phyloP scores from a whole-genome alignment of 2,797 vertebrate genomes.

The Lagocephalus sceleratus region DNA sequence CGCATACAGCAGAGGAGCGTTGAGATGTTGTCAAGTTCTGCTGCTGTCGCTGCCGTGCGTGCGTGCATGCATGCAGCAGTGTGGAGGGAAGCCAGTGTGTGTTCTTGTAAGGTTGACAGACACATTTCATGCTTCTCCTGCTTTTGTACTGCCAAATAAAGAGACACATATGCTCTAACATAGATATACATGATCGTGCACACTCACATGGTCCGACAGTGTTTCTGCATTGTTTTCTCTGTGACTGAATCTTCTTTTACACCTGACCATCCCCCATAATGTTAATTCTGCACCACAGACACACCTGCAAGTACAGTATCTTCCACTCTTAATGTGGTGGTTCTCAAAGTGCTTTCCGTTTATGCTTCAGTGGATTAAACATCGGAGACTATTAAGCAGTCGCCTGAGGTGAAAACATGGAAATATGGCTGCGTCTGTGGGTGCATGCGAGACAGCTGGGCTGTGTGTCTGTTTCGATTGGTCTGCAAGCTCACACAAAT shows the following conservation, averaged over 20 bases:
- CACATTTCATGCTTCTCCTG: slow-evolving; percentile 32
- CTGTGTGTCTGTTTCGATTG: slow-evolving; percentile 13
- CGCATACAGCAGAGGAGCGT: not conserved
- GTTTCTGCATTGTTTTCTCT: not conserved
- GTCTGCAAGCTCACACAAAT: slow-evolving; percentile 20
- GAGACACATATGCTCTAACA: not conserved
- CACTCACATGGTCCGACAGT: slow-evolving; percentile 16
- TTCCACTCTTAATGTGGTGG: slow-evolving; percentile 58
- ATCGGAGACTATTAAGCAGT: slow-evolving; percentile 52
- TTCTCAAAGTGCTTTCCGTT: slow-evolving; percentile 74
- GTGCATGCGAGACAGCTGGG: not conserved
- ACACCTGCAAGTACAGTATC: slow-evolving; percentile 61
- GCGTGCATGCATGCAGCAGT: not conserved
- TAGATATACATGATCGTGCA: not conserved
- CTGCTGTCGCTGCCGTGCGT: not conserved
- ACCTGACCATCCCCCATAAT: slow-evolving; percentile 27
- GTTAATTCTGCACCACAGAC: slow-evolving; percentile 30
- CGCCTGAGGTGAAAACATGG: slow-evolving; percentile 49
- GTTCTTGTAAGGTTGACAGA: slow-evolving; percentile 1
- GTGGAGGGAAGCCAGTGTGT: slow-evolving; percentile 3
- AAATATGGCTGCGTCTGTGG: slow-evolving; percentile 3
- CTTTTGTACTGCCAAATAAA: slow-evolving; percentile 36
- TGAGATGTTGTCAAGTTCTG: not conserved
- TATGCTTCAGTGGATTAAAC: slow-evolving; percentile 68
- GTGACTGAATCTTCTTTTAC: slow-evolving; percentile 38